These are phyloP conservation scores for Diprion similis DNA, from an alignment of 1,140 invertebrate species.

Conservation along the genomic window DNA sequence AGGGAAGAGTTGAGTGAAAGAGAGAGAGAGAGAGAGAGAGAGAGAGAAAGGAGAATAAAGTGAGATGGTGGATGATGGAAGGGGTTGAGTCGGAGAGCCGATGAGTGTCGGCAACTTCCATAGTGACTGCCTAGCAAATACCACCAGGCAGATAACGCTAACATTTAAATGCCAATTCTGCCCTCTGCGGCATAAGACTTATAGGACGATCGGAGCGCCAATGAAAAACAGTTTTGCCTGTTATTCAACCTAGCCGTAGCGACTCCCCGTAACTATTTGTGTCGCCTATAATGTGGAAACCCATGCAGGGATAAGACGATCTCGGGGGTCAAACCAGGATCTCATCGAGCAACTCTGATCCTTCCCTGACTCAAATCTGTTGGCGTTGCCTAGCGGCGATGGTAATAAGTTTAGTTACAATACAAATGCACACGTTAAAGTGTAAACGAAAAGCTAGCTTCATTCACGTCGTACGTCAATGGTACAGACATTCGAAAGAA, in stretches of 20 bases:
- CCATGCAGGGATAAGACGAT: neutral
- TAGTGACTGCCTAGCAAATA: conserved; percentile 33
- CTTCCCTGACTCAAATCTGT: too few species aligned
- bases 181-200: conserved; percentile 28
- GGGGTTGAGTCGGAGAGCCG: conserved; percentile 29
- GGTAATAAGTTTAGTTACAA: too few species aligned
- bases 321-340: neutral
- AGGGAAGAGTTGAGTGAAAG: conserved; percentile 2
- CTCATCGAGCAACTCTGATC: too few species aligned
- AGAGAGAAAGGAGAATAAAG: conserved; percentile 3
- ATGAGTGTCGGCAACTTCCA: conserved; percentile 24
- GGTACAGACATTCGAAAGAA: too few species aligned
- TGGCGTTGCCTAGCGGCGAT: too few species aligned
- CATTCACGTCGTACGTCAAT: too few species aligned
- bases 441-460: too few species aligned
- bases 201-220: conserved; percentile 11
- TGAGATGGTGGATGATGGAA: conserved; percentile 13
- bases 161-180: conserved; percentile 50
- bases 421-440: too few species aligned
- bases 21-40: neutral
- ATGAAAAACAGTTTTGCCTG: neutral
- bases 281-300: neutral
- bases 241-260: neutral
- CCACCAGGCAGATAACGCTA: conserved; percentile 44
- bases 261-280: neutral